phyloP scores from a whole-genome alignment of 2,113 vertebrate species.

The Zosterops lateralis region DNA sequence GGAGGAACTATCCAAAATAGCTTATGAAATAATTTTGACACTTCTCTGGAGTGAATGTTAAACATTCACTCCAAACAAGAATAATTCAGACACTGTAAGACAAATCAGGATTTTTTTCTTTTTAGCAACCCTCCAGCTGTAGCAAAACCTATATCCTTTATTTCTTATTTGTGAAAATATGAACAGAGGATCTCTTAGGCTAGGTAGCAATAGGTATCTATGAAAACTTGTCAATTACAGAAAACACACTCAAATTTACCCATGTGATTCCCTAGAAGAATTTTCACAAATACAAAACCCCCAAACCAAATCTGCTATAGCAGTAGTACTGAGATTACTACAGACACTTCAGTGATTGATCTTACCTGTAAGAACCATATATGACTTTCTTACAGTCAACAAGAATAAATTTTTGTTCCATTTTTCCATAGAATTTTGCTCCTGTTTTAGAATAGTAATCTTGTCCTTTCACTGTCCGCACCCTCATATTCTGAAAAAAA shows the following conservation, averaged over 20 bases:
- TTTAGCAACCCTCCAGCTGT: background rate
- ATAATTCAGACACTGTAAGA: background rate
- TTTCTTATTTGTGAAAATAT: background rate
- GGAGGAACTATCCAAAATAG: background rate
- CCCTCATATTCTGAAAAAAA: slow-evolving; percentile 87
- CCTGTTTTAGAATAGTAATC: slow-evolving; percentile 92
- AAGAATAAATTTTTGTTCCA: slow-evolving; percentile 93
- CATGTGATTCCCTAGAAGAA: background rate
- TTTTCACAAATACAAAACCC: background rate
- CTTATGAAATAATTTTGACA: background rate
- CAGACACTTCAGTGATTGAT: background rate
- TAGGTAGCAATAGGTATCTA: background rate
- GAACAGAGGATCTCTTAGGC: background rate
- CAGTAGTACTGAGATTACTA: background rate
- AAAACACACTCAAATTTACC: background rate
- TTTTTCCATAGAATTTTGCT: slow-evolving; percentile 89
- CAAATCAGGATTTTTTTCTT: background rate
- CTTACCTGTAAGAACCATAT: slow-evolving; percentile 96
- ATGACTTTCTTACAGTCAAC: slow-evolving; percentile 91
- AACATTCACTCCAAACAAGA: background rate
- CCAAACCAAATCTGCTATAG: background rate
- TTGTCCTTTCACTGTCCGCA: slow-evolving; percentile 91
- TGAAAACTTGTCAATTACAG: background rate
- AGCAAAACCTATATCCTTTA: background rate
- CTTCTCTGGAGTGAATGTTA: background rate